Percentiles rank a stretch among this genome's conserved stretches.
Conservation (phyloP, 2,797 vertebrate genomes). For the Clarias pachynema region DNA sequence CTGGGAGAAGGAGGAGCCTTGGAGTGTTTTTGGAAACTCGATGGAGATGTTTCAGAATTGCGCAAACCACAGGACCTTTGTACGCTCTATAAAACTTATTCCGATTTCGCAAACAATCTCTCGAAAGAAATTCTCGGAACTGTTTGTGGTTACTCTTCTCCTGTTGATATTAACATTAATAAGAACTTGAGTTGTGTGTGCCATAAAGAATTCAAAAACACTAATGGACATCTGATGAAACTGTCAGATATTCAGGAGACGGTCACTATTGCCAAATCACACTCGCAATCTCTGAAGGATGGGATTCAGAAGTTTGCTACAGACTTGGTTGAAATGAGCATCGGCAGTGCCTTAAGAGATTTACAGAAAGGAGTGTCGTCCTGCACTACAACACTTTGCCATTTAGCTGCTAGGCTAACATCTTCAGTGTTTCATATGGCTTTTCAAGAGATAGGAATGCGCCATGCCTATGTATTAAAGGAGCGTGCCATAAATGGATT, state of each 20-base stretch:
- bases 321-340: constrained; percentile 93
- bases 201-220: constrained; percentile 78
- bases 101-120: constrained; percentile 87
- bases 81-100: constrained; percentile 81
- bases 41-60: constrained; percentile 71
- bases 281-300: constrained; percentile 84
- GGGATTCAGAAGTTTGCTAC: constrained; percentile 93
- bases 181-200: constrained; percentile 82
- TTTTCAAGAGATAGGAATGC: constrained; percentile 94
- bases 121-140: constrained; percentile 90
- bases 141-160: constrained; percentile 81
- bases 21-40: constrained; percentile 84
- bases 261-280: constrained; percentile 77
- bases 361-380: constrained; percentile 93
- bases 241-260: constrained; percentile 81
- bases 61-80: constrained; percentile 76
- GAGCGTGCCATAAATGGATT: constrained; percentile 88
- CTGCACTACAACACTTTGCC: constrained; percentile 91
- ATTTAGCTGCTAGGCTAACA: constrained; percentile 89
- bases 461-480: constrained; percentile 85
- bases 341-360: constrained; percentile 92
- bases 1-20: constrained; percentile 79
- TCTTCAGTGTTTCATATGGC: constrained; percentile 96
- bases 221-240: constrained; percentile 78
- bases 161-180: constrained; percentile 77